These are phyloP conservation scores for Litocranius walleri DNA, from an alignment of 2,113 vertebrate genomes.

Conservation along the genomic window DNA sequence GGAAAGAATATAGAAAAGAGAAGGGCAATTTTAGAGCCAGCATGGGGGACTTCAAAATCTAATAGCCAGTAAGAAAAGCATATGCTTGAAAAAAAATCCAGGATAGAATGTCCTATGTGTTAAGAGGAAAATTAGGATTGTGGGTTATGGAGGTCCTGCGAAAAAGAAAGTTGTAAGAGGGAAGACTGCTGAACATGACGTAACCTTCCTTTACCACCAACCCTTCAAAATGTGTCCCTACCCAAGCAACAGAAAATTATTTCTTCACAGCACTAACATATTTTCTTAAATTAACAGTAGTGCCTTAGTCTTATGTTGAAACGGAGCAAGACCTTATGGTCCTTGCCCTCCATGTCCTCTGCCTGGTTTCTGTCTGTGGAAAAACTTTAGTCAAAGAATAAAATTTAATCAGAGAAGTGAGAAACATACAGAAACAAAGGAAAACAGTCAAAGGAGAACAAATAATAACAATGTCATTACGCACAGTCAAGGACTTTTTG, in stretches of 20 bases:
- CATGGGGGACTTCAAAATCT: background rate
- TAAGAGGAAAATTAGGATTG: background rate
- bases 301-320: background rate
- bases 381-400: background rate
- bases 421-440: background rate
- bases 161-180: background rate
- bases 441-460: background rate
- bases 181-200: background rate
- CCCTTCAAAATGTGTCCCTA: background rate
- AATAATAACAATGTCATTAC: background rate
- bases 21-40: background rate
- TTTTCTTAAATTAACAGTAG: background rate
- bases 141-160: background rate
- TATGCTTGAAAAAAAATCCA: background rate
- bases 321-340: background rate
- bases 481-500: background rate
- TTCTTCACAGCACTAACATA: background rate
- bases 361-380: background rate
- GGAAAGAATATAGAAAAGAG: background rate
- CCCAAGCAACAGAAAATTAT: background rate
- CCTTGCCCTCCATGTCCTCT: background rate
- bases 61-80: background rate
- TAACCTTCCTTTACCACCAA: background rate
- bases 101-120: background rate
- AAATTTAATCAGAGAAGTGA: background rate